Evolutionary conservation across 2,797 vertebrate species (phyloP), one percentile per base, ranked within the genome.

Genomic region (Argyrosomus regius): DNA sequence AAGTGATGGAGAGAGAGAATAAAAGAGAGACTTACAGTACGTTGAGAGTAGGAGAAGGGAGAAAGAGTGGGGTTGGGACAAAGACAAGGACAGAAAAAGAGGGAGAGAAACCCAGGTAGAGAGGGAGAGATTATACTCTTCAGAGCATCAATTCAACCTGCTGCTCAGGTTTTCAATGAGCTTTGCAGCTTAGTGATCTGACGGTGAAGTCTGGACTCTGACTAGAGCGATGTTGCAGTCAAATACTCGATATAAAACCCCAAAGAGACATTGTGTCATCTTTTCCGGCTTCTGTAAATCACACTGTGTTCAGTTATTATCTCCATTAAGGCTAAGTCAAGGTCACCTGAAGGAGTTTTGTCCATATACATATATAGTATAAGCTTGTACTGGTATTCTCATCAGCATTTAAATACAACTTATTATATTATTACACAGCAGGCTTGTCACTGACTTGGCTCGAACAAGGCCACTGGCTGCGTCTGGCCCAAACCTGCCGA

Each of bases 361-460:
- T 64, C 8, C 26, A n/a, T 49, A 10, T 65, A 10, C 52, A 72
- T 59, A 22, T 14, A n/a, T 31, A 75, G 24, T 14, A n/a, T 31
- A 75, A 24, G 14, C 10, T 58, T 46, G 22, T 48, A 18, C 16
- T 58, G 46, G 62, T 74, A 31, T 17, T 72, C 24, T 46, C 56
- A 71, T 64, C 28, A 50, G 31, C 6, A 61, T 85, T 35, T 74
- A 79, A 82, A 68, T 61, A 41, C 54, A 78, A 24, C 20, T 54
- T 71, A 75, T 80, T 69, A 77, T 64, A 77, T 86, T 24, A 83
- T 80, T 75, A 64, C 64, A 57, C 81, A 73, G 82, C 78, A 85
- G 20, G 75, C 65, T 56, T 85, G 74, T 88, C 82, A 83, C 66
- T 72, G 73, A 77, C 66, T 88, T 93, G 92, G 91, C 92, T 84